Conservation (phyloP, 23 tunicate species). For the Aplidium turbinatum region DNA sequence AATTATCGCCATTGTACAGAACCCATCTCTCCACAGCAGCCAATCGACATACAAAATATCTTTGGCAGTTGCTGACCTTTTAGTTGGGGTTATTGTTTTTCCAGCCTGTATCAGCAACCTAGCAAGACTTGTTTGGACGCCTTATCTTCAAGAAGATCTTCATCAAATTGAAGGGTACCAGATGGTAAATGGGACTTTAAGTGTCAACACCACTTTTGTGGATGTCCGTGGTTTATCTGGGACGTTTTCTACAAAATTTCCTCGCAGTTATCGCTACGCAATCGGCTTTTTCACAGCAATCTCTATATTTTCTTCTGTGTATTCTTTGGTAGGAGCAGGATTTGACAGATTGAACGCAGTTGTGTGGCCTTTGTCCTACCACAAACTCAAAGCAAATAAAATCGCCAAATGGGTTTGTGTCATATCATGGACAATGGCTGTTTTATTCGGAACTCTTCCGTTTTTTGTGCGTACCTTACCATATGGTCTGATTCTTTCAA, state of each 20-base stretch:
- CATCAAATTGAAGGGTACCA: constrained; percentile 13
- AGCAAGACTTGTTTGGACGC: constrained; percentile 9
- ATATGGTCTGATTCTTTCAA: constrained; percentile 24
- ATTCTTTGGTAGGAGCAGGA: constrained; percentile 43
- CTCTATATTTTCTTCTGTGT: constrained; percentile 42
- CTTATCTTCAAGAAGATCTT: neutral
- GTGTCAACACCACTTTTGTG: neutral
- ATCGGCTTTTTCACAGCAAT: constrained; percentile 59
- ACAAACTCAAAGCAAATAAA: constrained; percentile 17
- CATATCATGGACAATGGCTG: constrained; percentile 30
- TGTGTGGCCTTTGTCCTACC: constrained; percentile 43
- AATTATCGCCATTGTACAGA: neutral
- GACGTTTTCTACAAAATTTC: neutral
- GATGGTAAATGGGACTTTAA: constrained; percentile 17
- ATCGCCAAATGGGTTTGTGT: constrained; percentile 23
- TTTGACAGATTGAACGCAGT: constrained; percentile 54
- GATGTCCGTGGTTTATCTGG: constrained; percentile 18
- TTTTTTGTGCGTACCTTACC: constrained; percentile 6
- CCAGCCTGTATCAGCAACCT: constrained; percentile 47
- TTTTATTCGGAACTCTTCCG: constrained; percentile 32
- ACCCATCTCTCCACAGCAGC: too few species aligned
- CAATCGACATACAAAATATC: constrained; percentile 71
- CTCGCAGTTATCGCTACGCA: constrained; percentile 5
- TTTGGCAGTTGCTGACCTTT: constrained; percentile 60
- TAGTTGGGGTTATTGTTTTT: constrained; percentile 58